Evolutionary conservation across 2,888 invertebrate genomes (phyloP).

Genomic region (Drosophila histrio): DNA sequence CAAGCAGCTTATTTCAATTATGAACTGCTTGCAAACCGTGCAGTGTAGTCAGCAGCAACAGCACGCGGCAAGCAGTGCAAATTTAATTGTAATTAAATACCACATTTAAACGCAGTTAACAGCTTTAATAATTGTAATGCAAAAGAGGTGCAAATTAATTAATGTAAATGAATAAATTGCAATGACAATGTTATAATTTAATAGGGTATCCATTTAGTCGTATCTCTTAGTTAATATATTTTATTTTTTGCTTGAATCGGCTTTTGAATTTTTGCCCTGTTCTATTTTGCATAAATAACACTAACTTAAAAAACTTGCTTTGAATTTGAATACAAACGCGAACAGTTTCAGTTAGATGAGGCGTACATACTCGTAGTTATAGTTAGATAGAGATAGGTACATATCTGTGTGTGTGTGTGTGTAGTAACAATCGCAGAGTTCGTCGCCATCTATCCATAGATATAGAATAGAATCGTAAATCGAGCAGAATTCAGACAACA

Average conservation of each 20-base stretch:
- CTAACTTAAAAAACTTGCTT: constrained; percentile 78
- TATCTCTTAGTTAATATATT: background rate
- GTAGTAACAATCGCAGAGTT: constrained; percentile 33
- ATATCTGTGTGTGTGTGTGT: background rate
- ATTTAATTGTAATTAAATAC: background rate
- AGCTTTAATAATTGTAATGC: background rate
- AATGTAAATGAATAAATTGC: background rate
- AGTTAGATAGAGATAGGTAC: background rate
- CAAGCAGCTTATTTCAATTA: constrained; percentile 1
- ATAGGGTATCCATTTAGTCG: constrained; percentile 26
- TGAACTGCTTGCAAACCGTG: constrained; percentile 34
- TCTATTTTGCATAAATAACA: constrained; percentile 74
- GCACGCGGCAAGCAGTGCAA: constrained; percentile 21
- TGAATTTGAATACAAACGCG: constrained; percentile 57
- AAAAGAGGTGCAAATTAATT: background rate
- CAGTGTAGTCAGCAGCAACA: background rate
- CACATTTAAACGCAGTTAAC: background rate
- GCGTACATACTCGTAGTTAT: background rate
- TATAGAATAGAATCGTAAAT: constrained; percentile 37
- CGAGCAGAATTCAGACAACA: constrained; percentile 29
- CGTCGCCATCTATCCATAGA: constrained; percentile 30
- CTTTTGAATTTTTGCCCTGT: constrained; percentile 24
- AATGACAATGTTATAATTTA: background rate
- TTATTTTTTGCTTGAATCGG: background rate
- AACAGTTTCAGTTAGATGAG: constrained; percentile 19